phyloP scores from a whole-genome alignment of 2,888 invertebrate species.

The Synanthedon myopaeformis region DNA sequence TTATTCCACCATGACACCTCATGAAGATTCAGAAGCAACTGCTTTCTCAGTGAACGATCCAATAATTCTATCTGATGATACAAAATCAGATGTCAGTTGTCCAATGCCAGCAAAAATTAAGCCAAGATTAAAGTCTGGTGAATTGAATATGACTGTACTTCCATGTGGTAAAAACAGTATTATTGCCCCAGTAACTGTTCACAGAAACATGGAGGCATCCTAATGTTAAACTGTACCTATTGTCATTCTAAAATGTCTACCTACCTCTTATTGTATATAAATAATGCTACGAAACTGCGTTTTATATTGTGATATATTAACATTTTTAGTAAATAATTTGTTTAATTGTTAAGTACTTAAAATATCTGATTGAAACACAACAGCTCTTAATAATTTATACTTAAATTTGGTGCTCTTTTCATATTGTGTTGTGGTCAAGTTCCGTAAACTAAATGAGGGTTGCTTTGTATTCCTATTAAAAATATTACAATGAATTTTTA shows the following conservation, averaged over 20 bases:
- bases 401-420: constrained; percentile 1
- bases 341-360: constrained; percentile 2
- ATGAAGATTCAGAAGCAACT: constrained; percentile 88
- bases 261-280: constrained; percentile 29
- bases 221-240: constrained; percentile 26
- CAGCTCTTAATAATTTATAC: not conserved
- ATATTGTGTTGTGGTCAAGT: not conserved
- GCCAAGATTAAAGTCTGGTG: constrained; percentile 46
- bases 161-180: constrained; percentile 72
- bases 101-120: constrained; percentile 63
- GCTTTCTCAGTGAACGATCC: constrained; percentile 80
- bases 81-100: constrained; percentile 70
- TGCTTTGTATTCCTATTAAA: not conserved
- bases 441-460: not conserved
- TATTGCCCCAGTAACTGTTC: constrained; percentile 90
- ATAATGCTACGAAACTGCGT: constrained; percentile 2
- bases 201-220: constrained; percentile 87
- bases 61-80: constrained; percentile 64
- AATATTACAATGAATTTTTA: constrained; percentile 2
- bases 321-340: constrained; percentile 6
- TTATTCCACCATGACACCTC: constrained; percentile 94
- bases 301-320: constrained; percentile 10
- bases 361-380: not conserved
- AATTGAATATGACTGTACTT: constrained; percentile 58
- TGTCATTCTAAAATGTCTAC: constrained; percentile 29